phyloP scores from a whole-genome alignment of 2,113 vertebrate species.

The Elgaria multicarinata region DNA sequence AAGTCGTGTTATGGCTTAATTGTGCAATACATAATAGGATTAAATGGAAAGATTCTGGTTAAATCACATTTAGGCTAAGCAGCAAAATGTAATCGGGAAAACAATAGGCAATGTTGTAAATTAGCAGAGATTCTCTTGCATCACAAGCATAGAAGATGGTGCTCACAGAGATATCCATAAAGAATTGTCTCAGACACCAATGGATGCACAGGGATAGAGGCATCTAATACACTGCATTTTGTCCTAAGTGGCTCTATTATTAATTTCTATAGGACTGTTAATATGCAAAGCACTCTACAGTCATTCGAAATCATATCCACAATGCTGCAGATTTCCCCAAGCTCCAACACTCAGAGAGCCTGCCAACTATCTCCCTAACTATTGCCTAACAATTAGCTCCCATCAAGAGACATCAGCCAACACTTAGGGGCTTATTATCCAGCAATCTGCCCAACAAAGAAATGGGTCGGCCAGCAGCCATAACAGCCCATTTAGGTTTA shows the following conservation, averaged over 20 bases:
- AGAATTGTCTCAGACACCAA: neutral
- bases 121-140: neutral
- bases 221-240: neutral
- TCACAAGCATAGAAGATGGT: neutral
- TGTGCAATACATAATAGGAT: neutral
- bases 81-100: constrained; percentile 6
- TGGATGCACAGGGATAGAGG: neutral
- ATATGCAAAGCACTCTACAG: neutral
- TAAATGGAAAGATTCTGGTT: neutral
- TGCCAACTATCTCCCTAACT: neutral
- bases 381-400: neutral
- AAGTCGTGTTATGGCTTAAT: constrained; percentile 1
- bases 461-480: neutral
- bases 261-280: neutral
- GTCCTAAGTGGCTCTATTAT: neutral
- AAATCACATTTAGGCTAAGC: constrained; percentile 2
- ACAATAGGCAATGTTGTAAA: neutral
- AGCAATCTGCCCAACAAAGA: neutral
- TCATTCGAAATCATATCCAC: neutral
- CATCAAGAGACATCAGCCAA: neutral
- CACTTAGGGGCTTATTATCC: neutral
- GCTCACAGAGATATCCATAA: neutral
- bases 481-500: no score
- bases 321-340: neutral
- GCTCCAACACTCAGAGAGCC: neutral